These are phyloP conservation scores for Scotopteryx bipunctaria DNA, from an alignment of 2,888 invertebrate genomes.

Conservation along the genomic window DNA sequence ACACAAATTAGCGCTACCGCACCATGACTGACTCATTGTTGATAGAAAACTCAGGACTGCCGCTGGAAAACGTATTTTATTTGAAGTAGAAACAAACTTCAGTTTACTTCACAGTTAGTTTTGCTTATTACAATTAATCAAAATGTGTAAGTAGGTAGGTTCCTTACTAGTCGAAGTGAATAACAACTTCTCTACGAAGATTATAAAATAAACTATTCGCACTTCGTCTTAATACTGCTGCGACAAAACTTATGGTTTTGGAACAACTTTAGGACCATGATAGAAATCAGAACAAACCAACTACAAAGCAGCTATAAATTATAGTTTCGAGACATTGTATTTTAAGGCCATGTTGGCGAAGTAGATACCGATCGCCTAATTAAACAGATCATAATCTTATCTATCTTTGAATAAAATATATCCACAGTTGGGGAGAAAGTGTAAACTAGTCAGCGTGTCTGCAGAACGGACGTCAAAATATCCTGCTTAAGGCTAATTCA, in stretches of 20 bases:
- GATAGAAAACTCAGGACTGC: conserved; percentile 19
- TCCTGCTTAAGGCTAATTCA: conserved; percentile 74
- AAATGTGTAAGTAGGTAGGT: no score
- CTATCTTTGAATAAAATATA: conserved; percentile 42
- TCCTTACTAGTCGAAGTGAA: no score
- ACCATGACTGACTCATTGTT: conserved; percentile 32
- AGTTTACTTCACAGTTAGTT: no score
- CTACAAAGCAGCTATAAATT: conserved; percentile 27
- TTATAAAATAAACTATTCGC: not conserved
- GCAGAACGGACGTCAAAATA: conserved; percentile 68
- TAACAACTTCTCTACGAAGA: no score
- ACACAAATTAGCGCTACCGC: conserved; percentile 34
- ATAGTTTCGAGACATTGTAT: conserved; percentile 27
- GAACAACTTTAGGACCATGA: no score
- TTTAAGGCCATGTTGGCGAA: conserved; percentile 25
- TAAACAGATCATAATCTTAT: conserved; percentile 34
- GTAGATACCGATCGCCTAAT: conserved; percentile 34
- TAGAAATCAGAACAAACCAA: conserved; percentile 8
- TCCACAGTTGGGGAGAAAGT: conserved; percentile 48
- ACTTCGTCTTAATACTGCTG: no score
- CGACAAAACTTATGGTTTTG: no score
- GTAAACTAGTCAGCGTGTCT: conserved; percentile 63
- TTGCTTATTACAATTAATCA: no score
- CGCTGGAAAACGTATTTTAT: not conserved
- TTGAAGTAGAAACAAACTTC: no score